Evolutionary conservation across 2,113 vertebrate species (phyloP).

Genomic region (Aythya baeri): DNA sequence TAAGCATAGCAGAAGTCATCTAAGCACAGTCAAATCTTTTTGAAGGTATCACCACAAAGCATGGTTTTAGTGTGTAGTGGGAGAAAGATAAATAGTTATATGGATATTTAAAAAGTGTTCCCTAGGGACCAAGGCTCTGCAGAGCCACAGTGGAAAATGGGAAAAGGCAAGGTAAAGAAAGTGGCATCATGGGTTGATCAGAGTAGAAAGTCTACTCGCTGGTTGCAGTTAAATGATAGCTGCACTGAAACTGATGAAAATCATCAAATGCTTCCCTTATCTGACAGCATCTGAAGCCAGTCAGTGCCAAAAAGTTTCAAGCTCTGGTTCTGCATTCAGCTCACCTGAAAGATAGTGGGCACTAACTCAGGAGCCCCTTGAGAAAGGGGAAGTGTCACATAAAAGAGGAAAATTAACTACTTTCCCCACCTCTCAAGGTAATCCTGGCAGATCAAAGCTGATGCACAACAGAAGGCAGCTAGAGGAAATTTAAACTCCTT

Average conservation of each 20-base stretch:
- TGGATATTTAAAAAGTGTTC: not conserved
- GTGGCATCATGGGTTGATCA: not conserved
- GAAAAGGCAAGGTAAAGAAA: not conserved
- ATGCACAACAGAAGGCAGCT: constrained; percentile 57
- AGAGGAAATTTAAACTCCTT: constrained; percentile 59
- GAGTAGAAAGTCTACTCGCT: not conserved
- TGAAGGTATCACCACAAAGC: not conserved
- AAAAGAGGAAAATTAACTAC: constrained; percentile 43
- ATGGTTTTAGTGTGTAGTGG: not conserved
- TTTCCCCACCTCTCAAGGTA: constrained; percentile 52
- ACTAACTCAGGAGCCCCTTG: not conserved
- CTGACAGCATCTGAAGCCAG: not conserved
- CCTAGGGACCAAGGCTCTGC: not conserved
- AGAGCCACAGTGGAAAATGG: not conserved
- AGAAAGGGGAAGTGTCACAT: constrained; percentile 10
- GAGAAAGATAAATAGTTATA: not conserved
- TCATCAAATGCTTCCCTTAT: not conserved
- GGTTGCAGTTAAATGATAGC: not conserved
- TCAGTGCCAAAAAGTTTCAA: not conserved
- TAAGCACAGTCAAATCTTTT: not conserved
- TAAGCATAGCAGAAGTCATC: not conserved
- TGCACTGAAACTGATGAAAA: not conserved
- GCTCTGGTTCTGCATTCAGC: not conserved
- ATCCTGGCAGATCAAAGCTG: constrained; percentile 65
- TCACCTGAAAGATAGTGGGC: not conserved